phyloP scores from a whole-genome alignment of 2,888 invertebrate genomes.

The Deilephila elpenor region DNA sequence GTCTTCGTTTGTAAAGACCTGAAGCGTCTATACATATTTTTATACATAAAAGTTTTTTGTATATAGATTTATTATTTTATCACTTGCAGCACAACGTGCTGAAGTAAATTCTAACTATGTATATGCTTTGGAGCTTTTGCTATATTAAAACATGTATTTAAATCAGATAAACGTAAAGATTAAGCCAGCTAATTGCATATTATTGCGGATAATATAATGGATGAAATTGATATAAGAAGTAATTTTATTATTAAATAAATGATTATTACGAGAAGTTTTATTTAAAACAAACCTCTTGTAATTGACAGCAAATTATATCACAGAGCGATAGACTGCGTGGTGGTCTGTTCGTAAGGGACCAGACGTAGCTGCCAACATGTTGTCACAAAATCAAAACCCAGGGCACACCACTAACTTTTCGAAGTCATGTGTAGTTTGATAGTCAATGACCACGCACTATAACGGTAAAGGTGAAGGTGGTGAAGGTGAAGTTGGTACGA shows the following conservation, averaged over 20 bases:
- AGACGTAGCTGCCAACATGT: too few relatives aligned
- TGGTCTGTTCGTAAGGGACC: too few relatives aligned
- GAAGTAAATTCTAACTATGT: conserved; percentile 66
- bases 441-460: too few relatives aligned
- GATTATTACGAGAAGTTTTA: conserved; percentile 53
- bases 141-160: conserved; percentile 56
- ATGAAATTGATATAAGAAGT: conserved; percentile 69
- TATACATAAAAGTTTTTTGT: conserved; percentile 80
- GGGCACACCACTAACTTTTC: too few relatives aligned
- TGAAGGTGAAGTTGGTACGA: too few relatives aligned
- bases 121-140: conserved; percentile 77
- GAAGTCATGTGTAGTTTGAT: too few relatives aligned
- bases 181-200: conserved; percentile 79
- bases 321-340: too few relatives aligned
- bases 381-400: too few relatives aligned
- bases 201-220: conserved; percentile 62
- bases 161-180: conserved; percentile 44
- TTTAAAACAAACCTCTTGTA: conserved; percentile 39
- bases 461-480: too few relatives aligned
- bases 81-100: conserved; percentile 61
- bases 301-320: background rate
- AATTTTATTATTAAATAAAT: conserved; percentile 77
- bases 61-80: conserved; percentile 72
- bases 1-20: conserved; percentile 74
- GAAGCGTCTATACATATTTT: conserved; percentile 80